Conservation (phyloP, 2,113 vertebrate genomes). For the Halichoerus grypus region DNA sequence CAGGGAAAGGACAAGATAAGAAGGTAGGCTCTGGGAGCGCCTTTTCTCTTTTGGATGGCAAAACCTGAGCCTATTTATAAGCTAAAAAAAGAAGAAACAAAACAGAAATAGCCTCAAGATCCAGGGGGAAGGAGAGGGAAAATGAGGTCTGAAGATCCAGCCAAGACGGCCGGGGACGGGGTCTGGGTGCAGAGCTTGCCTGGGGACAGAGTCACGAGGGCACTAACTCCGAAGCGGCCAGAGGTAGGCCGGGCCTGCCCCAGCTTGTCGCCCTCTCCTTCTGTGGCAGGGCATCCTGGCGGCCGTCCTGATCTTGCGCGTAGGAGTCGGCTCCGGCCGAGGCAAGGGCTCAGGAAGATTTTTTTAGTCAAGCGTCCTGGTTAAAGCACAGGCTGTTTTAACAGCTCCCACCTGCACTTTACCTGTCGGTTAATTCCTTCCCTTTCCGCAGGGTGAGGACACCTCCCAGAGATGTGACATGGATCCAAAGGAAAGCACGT, state of each 20-base stretch:
- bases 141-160: background rate
- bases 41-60: background rate
- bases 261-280: background rate
- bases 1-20: background rate
- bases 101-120: background rate
- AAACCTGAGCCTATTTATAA: constrained; percentile 2
- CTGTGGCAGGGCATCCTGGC: background rate
- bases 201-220: background rate
- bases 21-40: too few species aligned
- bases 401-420: background rate
- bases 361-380: background rate
- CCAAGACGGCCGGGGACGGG: background rate
- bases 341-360: background rate
- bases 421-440: background rate
- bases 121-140: background rate
- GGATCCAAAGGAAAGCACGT: background rate
- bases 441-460: background rate
- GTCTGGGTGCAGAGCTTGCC: background rate
- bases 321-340: background rate
- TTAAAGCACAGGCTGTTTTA: background rate
- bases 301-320: background rate
- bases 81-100: background rate
- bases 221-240: accelerated
- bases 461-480: background rate
- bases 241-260: background rate